Conservation (phyloP, 2,797 vertebrate species). For the Mergus octosetaceus region DNA sequence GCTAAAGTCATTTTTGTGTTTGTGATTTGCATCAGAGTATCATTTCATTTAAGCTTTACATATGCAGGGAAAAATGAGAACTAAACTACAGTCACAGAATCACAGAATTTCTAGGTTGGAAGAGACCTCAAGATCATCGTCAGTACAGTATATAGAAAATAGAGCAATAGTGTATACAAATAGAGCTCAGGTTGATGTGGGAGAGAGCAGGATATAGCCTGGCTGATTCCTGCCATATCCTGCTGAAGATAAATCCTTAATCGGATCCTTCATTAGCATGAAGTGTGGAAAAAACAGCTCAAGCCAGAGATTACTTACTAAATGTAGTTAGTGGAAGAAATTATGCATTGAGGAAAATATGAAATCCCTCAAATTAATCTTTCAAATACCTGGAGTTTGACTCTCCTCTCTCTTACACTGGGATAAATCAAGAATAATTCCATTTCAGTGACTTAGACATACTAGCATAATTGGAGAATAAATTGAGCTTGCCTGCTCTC, state of each 20-base stretch:
- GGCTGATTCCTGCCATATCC: slow-evolving; percentile 1
- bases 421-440: slow-evolving; percentile 18
- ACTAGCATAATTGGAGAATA: not conserved
- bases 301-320: slow-evolving; percentile 42
- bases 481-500: not conserved
- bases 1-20: not conserved
- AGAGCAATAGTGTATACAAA: not conserved
- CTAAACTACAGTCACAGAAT: not conserved
- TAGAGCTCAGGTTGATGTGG: not conserved
- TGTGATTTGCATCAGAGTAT: not conserved
- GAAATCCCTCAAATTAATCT: slow-evolving; percentile 50
- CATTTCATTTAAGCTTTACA: slow-evolving; percentile 6
- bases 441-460: not conserved
- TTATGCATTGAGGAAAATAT: slow-evolving; percentile 33
- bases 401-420: not conserved
- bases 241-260: slow-evolving; percentile 25
- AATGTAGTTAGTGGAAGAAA: slow-evolving; percentile 48
- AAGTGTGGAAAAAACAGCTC: slow-evolving; percentile 23
- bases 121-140: too few relatives aligned
- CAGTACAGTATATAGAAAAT: not conserved
- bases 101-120: too few relatives aligned
- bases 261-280: slow-evolving; percentile 56
- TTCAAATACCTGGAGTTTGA: slow-evolving; percentile 1
- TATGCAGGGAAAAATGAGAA: not conserved
- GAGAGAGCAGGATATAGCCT: not conserved